phyloP scores from a whole-genome alignment of 2,113 vertebrate genomes.

The Myrmophylax atrothorax region DNA sequence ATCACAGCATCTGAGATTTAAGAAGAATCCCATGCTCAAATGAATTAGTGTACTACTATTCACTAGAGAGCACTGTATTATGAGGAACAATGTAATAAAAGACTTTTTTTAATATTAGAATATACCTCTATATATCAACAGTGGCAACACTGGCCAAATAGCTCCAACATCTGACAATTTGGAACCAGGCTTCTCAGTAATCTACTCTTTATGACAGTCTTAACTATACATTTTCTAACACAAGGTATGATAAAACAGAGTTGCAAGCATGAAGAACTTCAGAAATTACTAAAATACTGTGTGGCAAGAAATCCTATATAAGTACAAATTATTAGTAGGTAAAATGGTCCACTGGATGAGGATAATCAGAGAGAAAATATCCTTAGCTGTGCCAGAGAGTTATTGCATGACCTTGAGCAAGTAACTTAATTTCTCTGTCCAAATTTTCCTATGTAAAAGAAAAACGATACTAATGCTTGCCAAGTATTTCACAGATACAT shows the following conservation, averaged over 20 bases:
- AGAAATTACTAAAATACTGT: constrained; percentile 53
- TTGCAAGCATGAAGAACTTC: constrained; percentile 50
- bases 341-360: constrained; percentile 26
- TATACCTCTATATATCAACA: constrained; percentile 49
- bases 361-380: constrained; percentile 40
- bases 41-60: constrained; percentile 61
- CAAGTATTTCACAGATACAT: background rate
- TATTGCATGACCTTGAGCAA: constrained; percentile 49
- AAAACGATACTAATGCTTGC: background rate
- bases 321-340: constrained; percentile 35
- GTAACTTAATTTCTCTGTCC: background rate
- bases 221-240: constrained; percentile 57
- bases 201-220: constrained; percentile 44
- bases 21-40: constrained; percentile 64
- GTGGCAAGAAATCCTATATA: constrained; percentile 10
- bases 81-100: constrained; percentile 55
- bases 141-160: constrained; percentile 42
- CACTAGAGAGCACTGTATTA: constrained; percentile 51
- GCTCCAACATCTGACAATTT: constrained; percentile 49
- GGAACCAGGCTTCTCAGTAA: constrained; percentile 28
- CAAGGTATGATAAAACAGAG: constrained; percentile 30
- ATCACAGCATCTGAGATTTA: constrained; percentile 68
- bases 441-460: background rate
- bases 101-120: constrained; percentile 46
- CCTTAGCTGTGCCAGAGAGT: background rate